Evolutionary conservation across 2,113 vertebrate genomes (phyloP).

Genomic region (Rhombomys opimus): DNA sequence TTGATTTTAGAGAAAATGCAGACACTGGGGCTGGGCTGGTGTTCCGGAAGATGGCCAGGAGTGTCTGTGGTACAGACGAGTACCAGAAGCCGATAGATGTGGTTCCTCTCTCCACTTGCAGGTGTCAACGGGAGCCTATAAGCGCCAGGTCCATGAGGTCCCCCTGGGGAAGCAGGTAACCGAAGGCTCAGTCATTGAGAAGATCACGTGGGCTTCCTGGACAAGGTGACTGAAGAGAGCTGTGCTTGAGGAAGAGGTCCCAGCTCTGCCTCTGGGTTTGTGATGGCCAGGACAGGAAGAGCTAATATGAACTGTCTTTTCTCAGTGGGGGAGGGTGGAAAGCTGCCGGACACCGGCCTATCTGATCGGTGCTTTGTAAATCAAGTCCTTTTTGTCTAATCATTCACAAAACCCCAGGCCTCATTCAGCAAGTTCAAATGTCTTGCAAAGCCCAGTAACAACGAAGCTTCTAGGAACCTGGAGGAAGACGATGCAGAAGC

Average conservation of each 20-base stretch:
- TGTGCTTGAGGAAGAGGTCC: background rate
- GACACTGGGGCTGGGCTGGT: background rate
- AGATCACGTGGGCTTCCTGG: slow-evolving; percentile 99
- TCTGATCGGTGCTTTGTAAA: background rate
- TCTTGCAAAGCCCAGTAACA: background rate
- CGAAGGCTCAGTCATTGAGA: slow-evolving; percentile 89
- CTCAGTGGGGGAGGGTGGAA: background rate
- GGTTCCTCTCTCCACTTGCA: slow-evolving; percentile 76
- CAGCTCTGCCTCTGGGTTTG: background rate
- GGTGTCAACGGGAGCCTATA: slow-evolving; percentile 96
- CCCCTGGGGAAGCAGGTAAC: slow-evolving; percentile 94
- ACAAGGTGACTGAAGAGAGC: slow-evolving; percentile 91
- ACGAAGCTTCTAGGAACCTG: background rate
- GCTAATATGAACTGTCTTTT: background rate
- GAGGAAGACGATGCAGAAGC: background rate
- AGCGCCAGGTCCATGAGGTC: slow-evolving; percentile 95
- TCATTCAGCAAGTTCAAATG: background rate
- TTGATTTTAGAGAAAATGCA: background rate
- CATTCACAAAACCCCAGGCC: background rate
- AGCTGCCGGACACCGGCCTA: background rate
- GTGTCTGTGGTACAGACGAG: background rate
- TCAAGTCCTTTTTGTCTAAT: background rate
- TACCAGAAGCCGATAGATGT: background rate
- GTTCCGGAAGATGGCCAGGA: background rate
- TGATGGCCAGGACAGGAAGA: background rate